phyloP scores from a whole-genome alignment of 2,888 invertebrate genomes.

The Ormyrus nitidulus region DNA sequence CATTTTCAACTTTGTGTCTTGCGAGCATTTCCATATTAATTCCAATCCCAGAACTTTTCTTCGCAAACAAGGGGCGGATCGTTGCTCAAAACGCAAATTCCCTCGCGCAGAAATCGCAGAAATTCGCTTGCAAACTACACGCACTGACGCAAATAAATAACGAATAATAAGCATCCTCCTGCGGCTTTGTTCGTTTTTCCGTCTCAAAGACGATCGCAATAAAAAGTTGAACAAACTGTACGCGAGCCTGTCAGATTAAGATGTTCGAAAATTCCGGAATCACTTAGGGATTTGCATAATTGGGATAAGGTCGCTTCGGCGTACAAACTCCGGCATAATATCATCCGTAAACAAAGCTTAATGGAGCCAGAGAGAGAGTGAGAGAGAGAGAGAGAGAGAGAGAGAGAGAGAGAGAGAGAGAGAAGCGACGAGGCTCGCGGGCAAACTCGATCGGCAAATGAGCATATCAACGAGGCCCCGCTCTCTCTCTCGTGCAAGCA shows the following conservation, averaged over 20 bases:
- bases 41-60: too few species aligned
- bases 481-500: too few species aligned
- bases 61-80: too few species aligned
- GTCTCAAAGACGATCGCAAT: background rate
- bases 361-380: background rate
- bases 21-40: too few species aligned
- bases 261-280: constrained; percentile 22
- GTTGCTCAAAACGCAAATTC: too few species aligned
- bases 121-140: too few species aligned
- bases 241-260: constrained; percentile 28
- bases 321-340: background rate
- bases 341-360: background rate
- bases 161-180: background rate
- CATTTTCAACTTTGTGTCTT: too few species aligned
- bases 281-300: constrained; percentile 34
- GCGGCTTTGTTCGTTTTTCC: background rate
- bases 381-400: constrained; percentile 1
- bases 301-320: constrained; percentile 18
- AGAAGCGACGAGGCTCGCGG: too few species aligned
- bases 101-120: too few species aligned
- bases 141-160: background rate
- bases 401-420: background rate
- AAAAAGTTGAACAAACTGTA: constrained; percentile 23
- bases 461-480: too few species aligned
- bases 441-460: too few species aligned